Evolutionary conservation across 2,113 vertebrate genomes (phyloP).

Genomic region (Zosterops pallidus): DNA sequence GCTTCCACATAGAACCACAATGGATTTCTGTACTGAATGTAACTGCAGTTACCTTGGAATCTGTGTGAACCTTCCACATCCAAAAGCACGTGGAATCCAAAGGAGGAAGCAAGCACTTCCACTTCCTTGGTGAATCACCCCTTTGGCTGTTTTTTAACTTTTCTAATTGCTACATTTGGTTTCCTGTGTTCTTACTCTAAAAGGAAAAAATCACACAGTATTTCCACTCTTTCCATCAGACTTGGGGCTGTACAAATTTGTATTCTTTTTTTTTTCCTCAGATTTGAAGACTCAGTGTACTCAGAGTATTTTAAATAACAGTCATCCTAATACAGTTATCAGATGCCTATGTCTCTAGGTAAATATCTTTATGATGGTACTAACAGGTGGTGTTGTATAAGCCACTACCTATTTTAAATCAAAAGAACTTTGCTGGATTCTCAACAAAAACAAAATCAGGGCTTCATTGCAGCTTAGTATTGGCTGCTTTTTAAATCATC

Average conservation of each 20-base stretch:
- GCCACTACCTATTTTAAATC: neutral
- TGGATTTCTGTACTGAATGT: neutral
- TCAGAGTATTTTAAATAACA: neutral
- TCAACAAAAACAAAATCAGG: neutral
- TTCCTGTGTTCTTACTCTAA: neutral
- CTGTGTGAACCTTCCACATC: neutral
- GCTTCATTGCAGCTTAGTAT: neutral
- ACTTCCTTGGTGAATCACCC: neutral
- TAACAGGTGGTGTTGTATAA: neutral
- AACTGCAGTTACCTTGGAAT: neutral
- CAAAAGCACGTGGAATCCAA: neutral
- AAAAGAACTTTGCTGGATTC: neutral
- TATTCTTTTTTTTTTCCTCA: neutral
- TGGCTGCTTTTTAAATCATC: neutral
- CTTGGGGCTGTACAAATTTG: neutral
- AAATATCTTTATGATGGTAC: neutral
- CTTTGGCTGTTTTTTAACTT: neutral
- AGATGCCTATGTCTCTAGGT: neutral
- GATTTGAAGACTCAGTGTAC: neutral
- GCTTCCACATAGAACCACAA: neutral
- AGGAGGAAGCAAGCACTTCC: neutral
- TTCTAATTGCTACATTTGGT: neutral
- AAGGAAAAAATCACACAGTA: neutral
- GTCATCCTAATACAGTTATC: neutral
- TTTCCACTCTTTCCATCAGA: neutral